Percentiles rank a stretch among this genome's conserved stretches.
Evolutionary conservation across 1,140 invertebrate species (phyloP).

Genomic region (Tetramorium alpestre): DNA sequence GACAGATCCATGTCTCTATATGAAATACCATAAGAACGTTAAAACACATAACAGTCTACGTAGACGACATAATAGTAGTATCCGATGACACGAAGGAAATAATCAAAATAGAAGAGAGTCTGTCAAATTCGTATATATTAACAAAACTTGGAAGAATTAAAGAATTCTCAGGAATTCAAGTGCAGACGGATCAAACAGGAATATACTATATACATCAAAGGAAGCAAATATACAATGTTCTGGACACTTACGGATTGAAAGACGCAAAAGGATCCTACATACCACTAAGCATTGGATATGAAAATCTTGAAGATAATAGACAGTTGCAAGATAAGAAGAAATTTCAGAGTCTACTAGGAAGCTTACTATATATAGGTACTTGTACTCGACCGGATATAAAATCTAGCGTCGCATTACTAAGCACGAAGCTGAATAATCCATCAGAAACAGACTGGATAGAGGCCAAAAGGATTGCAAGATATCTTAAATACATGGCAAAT

Average conservation of each 20-base stretch:
- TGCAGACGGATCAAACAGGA: background rate
- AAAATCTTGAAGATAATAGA: background rate
- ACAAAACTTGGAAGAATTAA: constrained; percentile 11
- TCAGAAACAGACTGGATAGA: constrained; percentile 19
- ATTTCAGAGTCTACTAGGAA: constrained; percentile 5
- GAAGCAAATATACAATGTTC: constrained; percentile 1
- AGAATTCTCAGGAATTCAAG: background rate
- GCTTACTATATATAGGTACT: background rate
- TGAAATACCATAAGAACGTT: background rate
- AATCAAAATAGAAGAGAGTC: background rate
- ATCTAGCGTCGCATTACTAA: constrained; percentile 6
- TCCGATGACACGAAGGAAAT: background rate
- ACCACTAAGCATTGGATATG: constrained; percentile 15
- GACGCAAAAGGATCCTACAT: constrained; percentile 20
- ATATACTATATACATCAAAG: background rate
- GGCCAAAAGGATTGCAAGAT: constrained; percentile 5
- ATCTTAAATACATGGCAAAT: background rate
- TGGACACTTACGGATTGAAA: background rate
- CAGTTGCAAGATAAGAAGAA: background rate
- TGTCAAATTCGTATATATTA: background rate
- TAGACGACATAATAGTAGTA: background rate
- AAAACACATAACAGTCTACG: background rate
- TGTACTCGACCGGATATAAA: constrained; percentile 11
- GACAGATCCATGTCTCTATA: constrained; percentile 1
- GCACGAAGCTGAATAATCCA: background rate